Evolutionary conservation across 2,797 vertebrate genomes (phyloP).

Genomic region (Pristis pectinata): DNA sequence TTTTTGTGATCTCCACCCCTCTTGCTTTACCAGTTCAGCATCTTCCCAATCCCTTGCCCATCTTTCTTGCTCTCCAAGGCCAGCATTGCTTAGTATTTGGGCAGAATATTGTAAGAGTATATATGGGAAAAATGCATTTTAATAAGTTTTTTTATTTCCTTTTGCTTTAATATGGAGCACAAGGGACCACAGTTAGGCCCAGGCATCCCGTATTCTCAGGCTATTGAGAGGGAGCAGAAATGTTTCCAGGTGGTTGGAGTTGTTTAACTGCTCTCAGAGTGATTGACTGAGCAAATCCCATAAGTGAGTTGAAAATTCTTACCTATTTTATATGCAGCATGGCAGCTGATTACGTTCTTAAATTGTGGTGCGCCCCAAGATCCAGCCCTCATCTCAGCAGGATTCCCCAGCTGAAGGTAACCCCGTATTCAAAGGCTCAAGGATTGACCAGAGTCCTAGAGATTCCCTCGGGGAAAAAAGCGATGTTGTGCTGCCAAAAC

Average conservation of each 20-base stretch:
- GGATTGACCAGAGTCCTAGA: not conserved
- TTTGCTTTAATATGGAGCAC: not conserved
- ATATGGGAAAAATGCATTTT: not conserved
- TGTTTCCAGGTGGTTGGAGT: not conserved
- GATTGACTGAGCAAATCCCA: not conserved
- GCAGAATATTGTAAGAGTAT: not conserved
- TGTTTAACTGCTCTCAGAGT: not conserved
- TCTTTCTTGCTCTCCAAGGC: not conserved
- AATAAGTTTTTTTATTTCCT: not conserved
- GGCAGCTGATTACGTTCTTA: not conserved
- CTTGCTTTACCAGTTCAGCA: not conserved
- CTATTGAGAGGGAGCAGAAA: not conserved
- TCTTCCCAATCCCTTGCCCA: not conserved
- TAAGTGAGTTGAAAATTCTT: not conserved
- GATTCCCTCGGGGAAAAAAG: not conserved
- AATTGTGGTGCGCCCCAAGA: not conserved
- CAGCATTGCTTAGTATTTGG: not conserved
- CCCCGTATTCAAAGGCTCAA: not conserved
- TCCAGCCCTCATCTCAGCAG: not conserved
- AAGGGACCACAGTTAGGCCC: not conserved
- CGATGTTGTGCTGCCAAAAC: not conserved
- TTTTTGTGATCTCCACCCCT: not conserved
- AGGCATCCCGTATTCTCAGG: not conserved
- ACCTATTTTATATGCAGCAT: not conserved
- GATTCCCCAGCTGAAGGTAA: not conserved